Evolutionary conservation across 2,888 invertebrate genomes (phyloP).

Genomic region (Lacanobia wlatinum): DNA sequence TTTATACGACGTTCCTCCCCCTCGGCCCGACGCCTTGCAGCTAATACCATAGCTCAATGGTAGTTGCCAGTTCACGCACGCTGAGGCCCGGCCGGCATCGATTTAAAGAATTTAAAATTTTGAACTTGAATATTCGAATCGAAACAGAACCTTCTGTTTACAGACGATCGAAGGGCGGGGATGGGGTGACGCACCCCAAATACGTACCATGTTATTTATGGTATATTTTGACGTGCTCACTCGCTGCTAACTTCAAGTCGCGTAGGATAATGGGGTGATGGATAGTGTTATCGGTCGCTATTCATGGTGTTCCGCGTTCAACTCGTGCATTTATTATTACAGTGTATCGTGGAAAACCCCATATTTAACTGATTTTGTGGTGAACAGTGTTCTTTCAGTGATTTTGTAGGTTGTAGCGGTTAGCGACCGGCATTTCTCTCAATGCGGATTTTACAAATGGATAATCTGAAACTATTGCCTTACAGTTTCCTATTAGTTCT

Average conservation of each 20-base stretch:
- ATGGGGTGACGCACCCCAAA: conserved; percentile 80
- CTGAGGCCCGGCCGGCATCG: conserved; percentile 73
- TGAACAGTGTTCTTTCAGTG: conserved; percentile 72
- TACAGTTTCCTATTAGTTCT: conserved; percentile 54
- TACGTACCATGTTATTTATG: conserved; percentile 88
- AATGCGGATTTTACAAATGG: conserved; percentile 71
- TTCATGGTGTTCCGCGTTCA: conserved; percentile 83
- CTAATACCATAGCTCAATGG: conserved; percentile 73
- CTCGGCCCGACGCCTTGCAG: conserved; percentile 71
- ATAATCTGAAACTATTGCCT: conserved; percentile 60
- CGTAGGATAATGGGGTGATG: conserved; percentile 88
- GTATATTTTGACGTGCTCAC: conserved; percentile 89
- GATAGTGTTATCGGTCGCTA: conserved; percentile 90
- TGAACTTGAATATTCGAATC: conserved; percentile 71
- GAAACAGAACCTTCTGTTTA: conserved; percentile 73
- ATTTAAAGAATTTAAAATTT: conserved; percentile 72
- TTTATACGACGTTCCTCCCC: conserved; percentile 76
- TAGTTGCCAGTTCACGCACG: conserved; percentile 71
- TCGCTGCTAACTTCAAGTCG: conserved; percentile 88
- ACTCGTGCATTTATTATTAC: conserved; percentile 80
- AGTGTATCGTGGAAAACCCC: conserved; percentile 80
- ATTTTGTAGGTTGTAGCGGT: conserved; percentile 62
- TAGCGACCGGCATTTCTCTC: conserved; percentile 76
- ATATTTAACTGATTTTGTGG: conserved; percentile 69
- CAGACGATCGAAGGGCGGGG: conserved; percentile 78